These are phyloP conservation scores for Ochropleura leucogaster DNA, from an alignment of 2,888 invertebrate genomes.

Conservation along the genomic window DNA sequence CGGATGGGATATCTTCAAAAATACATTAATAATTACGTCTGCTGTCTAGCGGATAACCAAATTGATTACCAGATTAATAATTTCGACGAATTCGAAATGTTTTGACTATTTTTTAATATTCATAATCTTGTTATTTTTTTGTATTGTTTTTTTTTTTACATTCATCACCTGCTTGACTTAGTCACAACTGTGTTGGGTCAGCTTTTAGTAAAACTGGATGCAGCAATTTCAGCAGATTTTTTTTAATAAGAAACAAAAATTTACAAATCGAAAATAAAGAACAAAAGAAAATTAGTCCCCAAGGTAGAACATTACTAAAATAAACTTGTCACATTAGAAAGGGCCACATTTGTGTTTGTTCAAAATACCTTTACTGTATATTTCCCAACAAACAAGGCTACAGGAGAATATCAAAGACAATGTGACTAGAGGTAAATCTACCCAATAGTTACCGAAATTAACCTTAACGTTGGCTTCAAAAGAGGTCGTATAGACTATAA, in stretches of 20 bases:
- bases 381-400: background rate
- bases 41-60: background rate
- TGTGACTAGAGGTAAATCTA: background rate
- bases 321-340: background rate
- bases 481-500: background rate
- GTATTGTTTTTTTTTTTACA: too few species aligned
- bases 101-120: slow-evolving; percentile 24
- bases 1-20: too few species aligned
- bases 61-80: background rate
- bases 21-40: background rate
- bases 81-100: slow-evolving; percentile 10
- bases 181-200: too few species aligned
- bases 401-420: slow-evolving; percentile 27
- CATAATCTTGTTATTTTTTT: too few species aligned
- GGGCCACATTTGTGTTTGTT: background rate
- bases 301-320: background rate
- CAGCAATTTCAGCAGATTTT: too few species aligned
- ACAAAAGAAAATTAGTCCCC: background rate
- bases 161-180: too few species aligned
- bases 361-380: slow-evolving; percentile 23
- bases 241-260: too few species aligned
- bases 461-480: background rate
- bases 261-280: background rate
- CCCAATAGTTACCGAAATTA: slow-evolving; percentile 17
- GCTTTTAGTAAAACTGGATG: too few species aligned